Percentiles rank a stretch among this genome's conserved stretches.
These are phyloP conservation scores for Temnothorax rugatulus DNA, from an alignment of 2,888 invertebrate genomes.

Conservation along the genomic window DNA sequence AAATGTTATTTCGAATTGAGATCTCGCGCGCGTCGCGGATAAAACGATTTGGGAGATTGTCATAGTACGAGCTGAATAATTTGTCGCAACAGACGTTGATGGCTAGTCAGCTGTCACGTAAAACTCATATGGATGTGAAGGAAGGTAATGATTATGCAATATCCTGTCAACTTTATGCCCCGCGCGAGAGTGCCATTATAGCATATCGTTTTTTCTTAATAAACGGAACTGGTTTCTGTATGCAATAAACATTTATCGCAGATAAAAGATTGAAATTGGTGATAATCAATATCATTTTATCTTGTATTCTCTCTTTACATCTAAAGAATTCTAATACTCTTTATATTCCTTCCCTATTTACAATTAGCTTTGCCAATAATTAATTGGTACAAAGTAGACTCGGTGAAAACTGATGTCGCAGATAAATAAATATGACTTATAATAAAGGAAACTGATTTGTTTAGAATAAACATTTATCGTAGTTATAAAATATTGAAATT, in stretches of 20 bases:
- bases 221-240: slow-evolving; percentile 10
- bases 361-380: background rate
- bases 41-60: background rate
- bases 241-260: background rate
- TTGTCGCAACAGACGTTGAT: background rate
- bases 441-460: background rate
- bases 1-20: background rate
- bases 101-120: background rate
- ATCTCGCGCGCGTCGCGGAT: background rate
- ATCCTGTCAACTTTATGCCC: background rate
- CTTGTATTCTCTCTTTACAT: background rate
- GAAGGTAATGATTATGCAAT: slow-evolving; percentile 3
- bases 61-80: background rate
- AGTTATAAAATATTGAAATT: background rate
- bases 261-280: background rate
- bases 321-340: background rate
- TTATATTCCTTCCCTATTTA: background rate
- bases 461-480: background rate
- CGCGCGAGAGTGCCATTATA: background rate
- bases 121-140: background rate
- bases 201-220: background rate
- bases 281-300: background rate
- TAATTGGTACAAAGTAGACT: background rate
- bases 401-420: background rate
- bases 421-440: background rate